Evolutionary conservation across 2,888 invertebrate species (phyloP).

Genomic region (Eupithecia inturbata): DNA sequence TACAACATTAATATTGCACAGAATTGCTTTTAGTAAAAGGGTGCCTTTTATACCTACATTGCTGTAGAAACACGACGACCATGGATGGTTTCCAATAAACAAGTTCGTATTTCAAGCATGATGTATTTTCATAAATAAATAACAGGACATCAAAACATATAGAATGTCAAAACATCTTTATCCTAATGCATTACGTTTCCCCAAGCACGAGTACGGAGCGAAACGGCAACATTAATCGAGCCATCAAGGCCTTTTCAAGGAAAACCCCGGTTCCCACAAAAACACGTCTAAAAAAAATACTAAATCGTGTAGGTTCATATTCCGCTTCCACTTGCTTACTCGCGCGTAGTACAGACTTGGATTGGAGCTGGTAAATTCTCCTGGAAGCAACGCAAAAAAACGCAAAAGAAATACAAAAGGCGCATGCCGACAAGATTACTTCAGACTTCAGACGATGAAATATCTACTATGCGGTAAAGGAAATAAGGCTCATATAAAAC

Average conservation of each 20-base stretch:
- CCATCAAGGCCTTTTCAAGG: conserved; percentile 41
- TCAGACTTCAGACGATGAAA: conserved; percentile 48
- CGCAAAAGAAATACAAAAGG: conserved; percentile 78
- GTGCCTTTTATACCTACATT: no score
- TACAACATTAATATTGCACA: no score
- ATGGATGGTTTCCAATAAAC: not conserved
- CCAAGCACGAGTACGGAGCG: conserved; percentile 22
- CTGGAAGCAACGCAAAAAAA: conserved; percentile 67
- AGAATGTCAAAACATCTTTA: conserved; percentile 22
- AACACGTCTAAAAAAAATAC: conserved; percentile 50
- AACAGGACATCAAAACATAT: conserved; percentile 4
- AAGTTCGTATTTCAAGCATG: not conserved
- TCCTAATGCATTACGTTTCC: conserved; percentile 24
- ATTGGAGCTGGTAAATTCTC: conserved; percentile 76
- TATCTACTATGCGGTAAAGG: conserved; percentile 52
- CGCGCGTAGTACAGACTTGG: conserved; percentile 63
- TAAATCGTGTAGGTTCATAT: conserved; percentile 50
- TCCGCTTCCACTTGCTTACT: conserved; percentile 56
- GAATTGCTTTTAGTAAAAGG: not conserved
- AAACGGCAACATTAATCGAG: conserved; percentile 34
- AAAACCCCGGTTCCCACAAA: conserved; percentile 38
- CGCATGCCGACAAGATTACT: conserved; percentile 60
- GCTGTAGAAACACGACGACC: not conserved
- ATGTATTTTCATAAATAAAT: not conserved
- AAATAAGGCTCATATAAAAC: conserved; percentile 55